Base-by-base conservation (phyloP, 2,797 vertebrate species). In the Leontopithecus rosalia region DNA sequence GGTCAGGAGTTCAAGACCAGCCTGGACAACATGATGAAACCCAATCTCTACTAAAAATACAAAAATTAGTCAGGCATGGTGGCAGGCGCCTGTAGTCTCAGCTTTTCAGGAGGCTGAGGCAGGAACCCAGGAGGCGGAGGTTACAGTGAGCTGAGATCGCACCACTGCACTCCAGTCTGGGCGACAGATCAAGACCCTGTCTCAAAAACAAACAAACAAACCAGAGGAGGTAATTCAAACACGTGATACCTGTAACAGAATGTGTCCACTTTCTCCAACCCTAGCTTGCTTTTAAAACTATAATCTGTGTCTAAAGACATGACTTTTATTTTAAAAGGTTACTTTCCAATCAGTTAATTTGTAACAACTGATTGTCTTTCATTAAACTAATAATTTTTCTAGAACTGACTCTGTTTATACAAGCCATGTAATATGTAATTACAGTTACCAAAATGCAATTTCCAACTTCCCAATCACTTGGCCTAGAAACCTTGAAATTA, bases 391-490 rank as follows among this genome's bases (percentile, higher is more conserved):
- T 75, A 41, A 14, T 77, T 76, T 91, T 73, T 82, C 70, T 90
- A 80, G 70, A 50, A 57, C 72, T 77, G 30, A 48, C 84, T 95
- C 39, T 94, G 22, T 83, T 90, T 88, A 94, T n/a, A 86, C 17
- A 93, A 77, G 14, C 61, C 33, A n/a, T 88, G 61, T 39, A 33
- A 55, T 55, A 80, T 43, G 36, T 84, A 94, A 83, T 88, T 57
- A 75, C 48, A 92, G 67, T 92, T 92, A 90, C 50, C 48, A n/a
- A 96, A 96, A 94, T 92, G 82, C 50, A 90, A 75, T 87, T 84
- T 77, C 81, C 15, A 43, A 28, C 17, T 92, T 92, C 73, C 33
- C 41, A 70, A 26, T 48, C 36, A 48, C 77, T 94, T 95, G 82
- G 64, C 48, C 43, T 92, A 81, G 73, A 79, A 81, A 76, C 33